Base-by-base conservation (phyloP, 2,888 invertebrate genomes). In the Melanostoma mellinum region DNA sequence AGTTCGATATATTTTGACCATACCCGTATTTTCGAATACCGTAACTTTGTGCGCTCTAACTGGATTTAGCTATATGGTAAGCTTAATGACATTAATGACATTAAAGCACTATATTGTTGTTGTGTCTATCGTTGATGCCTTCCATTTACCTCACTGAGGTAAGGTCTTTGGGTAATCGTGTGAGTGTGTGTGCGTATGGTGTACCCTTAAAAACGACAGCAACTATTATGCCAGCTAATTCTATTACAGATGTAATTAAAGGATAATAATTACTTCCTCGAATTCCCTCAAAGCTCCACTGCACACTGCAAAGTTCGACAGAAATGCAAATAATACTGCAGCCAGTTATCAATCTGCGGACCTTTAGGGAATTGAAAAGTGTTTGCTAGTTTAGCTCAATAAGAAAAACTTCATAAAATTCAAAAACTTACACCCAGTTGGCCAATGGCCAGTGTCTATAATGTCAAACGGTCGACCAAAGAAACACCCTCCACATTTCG, bases 221-320 rank as follows among this genome's bases (percentile, higher is more conserved):
- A 74, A 63, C 74, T 78, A 84, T 78, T 74, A 71, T 78, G 65
- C 35, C 48, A 65, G 71, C 84, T 84, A 84, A 84, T 84, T 84
- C 78, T 84, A 84, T 84, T 84, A 84, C 67, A 55, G 53, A 71
- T 71, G 65, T 84, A 75, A 84, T 84, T 84, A 84, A 74, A 84
- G 84, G 74, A 79, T 79, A 84, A 84, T 79, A 78, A 84, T 84
- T 75, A 84, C 74, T 58, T 75, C 55, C 40, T 46, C 63, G 68
- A 69, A 42, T 81, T 75, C 33, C 61, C 36, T 52, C 35, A 50
- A 63, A 84, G 74, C 44, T 56, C n/a, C 20, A 20, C 20, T 20
- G 20, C 20, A 20, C 0, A 20, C 20, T 20, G 20, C 20, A 20
- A 20, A 20, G 20, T 20, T 20, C 20, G 20, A 20, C 20, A 20